Base-by-base conservation (phyloP, 1,140 invertebrate genomes). In the Drosophila eugracilis region DNA sequence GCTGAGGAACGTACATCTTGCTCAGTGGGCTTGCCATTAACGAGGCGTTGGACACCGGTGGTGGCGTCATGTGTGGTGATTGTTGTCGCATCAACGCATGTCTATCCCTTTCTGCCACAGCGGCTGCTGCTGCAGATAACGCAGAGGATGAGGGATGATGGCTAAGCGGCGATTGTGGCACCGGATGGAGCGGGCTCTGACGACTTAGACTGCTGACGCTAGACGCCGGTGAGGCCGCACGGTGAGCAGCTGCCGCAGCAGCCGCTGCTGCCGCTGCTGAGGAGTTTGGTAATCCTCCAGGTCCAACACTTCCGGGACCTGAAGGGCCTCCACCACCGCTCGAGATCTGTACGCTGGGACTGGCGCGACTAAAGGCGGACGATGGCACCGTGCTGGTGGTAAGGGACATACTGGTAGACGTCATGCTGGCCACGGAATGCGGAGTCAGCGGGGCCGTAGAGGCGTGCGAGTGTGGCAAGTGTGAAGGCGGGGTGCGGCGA, bases 21-120 rank as follows among this genome's bases (percentile, higher is more conserved):
- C 86, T 91, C 28, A 92, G 66, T 3, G 91, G 91, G 70, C 91
- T 92, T 22, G 89, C 89, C 88, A 91, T 91, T 45, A 92, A 62
- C 77, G 92, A 88, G 75, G 92, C 78, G 76, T 90, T 91, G 53
- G 92, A 89, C 63, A 92, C 90, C 44, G 92, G 89, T 50, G 91
- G 85, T 30, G 91, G 85, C 54, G 92, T 91, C 89, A 91, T 90
- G 63, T 92, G 79, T 53, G 91, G 89, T 57, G 92, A 91, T 80
- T 92, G 92, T 73, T 79, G 92, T 45, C 86, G 75, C 34, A 92
- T 41, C 52, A 92, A 50, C 10, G 91, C 91, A 47, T 92, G 91
- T 12, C 91, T 83, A 78, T 92, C 90, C n/a, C 91, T 67, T 53
- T 92, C 90, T 24, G 83, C 91, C 4, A 90, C 91, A 24, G 79